phyloP scores from a whole-genome alignment of 2,113 vertebrate species.

The Porphyrio hochstetteri region DNA sequence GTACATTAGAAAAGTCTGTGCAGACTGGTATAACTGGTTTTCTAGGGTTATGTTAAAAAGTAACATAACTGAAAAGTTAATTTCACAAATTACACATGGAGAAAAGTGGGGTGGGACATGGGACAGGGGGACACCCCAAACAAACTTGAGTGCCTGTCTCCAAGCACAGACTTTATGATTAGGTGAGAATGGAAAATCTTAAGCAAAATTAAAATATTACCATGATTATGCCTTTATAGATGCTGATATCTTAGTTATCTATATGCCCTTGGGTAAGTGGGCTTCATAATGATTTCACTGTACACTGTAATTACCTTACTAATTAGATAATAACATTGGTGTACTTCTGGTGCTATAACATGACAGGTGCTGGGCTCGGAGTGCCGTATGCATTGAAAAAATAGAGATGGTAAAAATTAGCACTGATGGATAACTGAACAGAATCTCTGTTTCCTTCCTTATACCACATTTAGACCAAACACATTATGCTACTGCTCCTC shows the following conservation, averaged over 20 bases:
- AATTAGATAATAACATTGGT: not conserved
- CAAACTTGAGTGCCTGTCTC: not conserved
- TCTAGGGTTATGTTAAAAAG: not conserved
- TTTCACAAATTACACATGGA: not conserved
- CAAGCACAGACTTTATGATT: not conserved
- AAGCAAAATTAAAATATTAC: not conserved
- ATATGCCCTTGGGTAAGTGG: not conserved
- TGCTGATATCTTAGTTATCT: not conserved
- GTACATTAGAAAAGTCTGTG: not conserved
- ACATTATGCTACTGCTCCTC: not conserved
- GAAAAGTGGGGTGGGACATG: not conserved
- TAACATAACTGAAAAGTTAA: not conserved
- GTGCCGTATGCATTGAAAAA: not conserved
- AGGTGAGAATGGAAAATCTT: not conserved
- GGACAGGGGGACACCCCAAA: not conserved
- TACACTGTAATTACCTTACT: not conserved
- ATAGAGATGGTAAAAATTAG: not conserved
- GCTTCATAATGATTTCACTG: not conserved
- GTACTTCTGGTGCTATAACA: not conserved
- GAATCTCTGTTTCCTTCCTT: not conserved
- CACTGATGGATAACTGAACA: not conserved
- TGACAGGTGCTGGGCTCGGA: not conserved
- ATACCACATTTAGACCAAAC: not conserved
- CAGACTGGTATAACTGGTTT: not conserved
- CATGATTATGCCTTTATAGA: not conserved